Conservation (phyloP, 2,888 invertebrate species). For the Athripsodes cinereus region DNA sequence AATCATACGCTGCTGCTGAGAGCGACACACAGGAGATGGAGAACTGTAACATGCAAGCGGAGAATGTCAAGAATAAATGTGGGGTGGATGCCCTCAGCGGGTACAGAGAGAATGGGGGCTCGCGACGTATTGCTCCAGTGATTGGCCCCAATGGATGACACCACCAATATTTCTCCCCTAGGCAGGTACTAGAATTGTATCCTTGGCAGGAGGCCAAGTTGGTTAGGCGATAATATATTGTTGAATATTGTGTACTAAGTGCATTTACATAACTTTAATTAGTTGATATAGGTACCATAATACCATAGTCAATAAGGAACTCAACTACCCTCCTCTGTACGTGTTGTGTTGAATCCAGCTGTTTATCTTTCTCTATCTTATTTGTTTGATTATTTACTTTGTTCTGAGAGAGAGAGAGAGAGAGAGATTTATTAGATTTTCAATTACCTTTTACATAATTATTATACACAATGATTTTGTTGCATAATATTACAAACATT, state of each 20-base stretch:
- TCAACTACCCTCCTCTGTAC: too few species aligned
- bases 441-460: too few species aligned
- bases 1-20: conserved; percentile 1
- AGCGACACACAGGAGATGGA: neutral
- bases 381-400: too few species aligned
- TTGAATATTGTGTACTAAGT: conserved; percentile 16
- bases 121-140: conserved; percentile 21
- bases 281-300: neutral
- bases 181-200: conserved; percentile 18
- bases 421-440: too few species aligned
- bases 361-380: too few species aligned
- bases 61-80: conserved; percentile 20
- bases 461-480: too few species aligned
- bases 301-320: too few species aligned
- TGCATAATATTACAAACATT: too few species aligned
- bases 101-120: conserved; percentile 23
- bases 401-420: too few species aligned
- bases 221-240: conserved; percentile 10
- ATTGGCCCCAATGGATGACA: conserved; percentile 26
- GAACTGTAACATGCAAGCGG: neutral
- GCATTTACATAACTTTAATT: conserved; percentile 6
- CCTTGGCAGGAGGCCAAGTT: conserved; percentile 23
- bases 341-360: too few species aligned
- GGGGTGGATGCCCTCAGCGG: conserved; percentile 19
- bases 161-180: neutral